These are phyloP conservation scores for Busseola fusca DNA, from an alignment of 2,888 invertebrate species.

Conservation along the genomic window DNA sequence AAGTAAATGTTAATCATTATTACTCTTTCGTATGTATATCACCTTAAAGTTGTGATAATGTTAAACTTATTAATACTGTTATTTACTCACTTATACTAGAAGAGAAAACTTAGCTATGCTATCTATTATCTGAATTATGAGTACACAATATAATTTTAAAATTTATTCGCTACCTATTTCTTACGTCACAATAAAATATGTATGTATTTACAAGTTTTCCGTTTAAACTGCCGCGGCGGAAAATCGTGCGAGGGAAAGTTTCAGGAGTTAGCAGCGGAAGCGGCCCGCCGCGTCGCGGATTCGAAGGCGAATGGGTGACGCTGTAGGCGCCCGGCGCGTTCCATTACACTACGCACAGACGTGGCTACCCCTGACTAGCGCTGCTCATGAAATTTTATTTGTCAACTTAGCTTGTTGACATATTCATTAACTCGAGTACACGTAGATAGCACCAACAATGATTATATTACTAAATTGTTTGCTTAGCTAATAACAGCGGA, in stretches of 20 bases:
- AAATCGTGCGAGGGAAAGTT: conserved; percentile 75
- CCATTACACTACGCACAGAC: conserved; percentile 34
- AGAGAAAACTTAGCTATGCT: conserved; percentile 7
- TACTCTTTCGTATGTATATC: conserved; percentile 20
- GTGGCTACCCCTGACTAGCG: conserved; percentile 66
- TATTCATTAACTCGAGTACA: conserved; percentile 65
- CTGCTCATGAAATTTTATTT: conserved; percentile 63
- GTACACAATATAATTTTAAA: conserved; percentile 1
- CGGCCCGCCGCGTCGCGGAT: conserved; percentile 76
- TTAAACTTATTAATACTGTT: conserved; percentile 22
- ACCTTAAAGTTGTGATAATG: conserved; percentile 11
- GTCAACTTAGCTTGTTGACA: conserved; percentile 64
- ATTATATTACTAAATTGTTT: conserved; percentile 58
- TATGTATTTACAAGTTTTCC: conserved; percentile 43
- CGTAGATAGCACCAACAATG: conserved; percentile 60
- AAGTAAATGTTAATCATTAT: conserved; percentile 29
- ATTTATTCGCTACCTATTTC: not conserved
- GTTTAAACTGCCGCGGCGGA: conserved; percentile 44
- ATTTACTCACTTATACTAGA: conserved; percentile 8
- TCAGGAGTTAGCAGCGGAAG: conserved; percentile 68
- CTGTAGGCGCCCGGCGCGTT: conserved; percentile 47
- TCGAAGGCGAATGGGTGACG: conserved; percentile 77
- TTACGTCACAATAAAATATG: conserved; percentile 1
- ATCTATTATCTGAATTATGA: conserved; percentile 9
- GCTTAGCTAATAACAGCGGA: conserved; percentile 44